These are phyloP conservation scores for Ardeotis arabs DNA, from an alignment of 2,113 vertebrate genomes.

Conservation along the genomic window DNA sequence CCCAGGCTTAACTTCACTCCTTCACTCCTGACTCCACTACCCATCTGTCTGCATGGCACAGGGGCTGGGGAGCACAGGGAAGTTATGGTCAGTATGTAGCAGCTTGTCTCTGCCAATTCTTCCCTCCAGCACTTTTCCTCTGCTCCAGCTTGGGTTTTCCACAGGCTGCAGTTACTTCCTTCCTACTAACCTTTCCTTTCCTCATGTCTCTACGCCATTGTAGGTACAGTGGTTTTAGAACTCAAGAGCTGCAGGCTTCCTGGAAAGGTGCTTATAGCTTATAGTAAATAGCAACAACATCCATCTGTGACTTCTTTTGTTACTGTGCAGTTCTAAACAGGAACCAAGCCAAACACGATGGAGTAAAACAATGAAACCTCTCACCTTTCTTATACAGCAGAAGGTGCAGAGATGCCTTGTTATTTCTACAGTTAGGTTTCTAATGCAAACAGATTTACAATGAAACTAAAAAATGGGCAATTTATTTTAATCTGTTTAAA, in stretches of 20 bases:
- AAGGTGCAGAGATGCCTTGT: not conserved
- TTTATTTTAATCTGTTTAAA: conserved; percentile 11
- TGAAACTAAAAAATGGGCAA: conserved; percentile 16
- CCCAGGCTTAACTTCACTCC: no score
- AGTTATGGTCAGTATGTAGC: not conserved
- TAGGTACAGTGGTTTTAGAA: not conserved
- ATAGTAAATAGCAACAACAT: not conserved
- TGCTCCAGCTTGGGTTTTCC: not conserved
- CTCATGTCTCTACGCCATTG: not conserved
- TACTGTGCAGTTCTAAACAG: not conserved
- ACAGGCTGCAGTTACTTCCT: not conserved
- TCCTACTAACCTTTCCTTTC: not conserved
- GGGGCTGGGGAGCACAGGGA: no score
- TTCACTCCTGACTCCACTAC: no score
- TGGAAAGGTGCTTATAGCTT: not conserved
- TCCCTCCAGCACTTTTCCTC: not conserved
- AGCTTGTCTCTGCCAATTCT: not conserved
- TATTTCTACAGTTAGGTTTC: conserved; percentile 35
- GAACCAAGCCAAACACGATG: conserved; percentile 18
- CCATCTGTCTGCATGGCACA: no score
- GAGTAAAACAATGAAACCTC: conserved; percentile 18
- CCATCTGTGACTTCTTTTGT: not conserved
- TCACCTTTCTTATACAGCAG: not conserved
- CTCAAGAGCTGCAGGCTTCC: not conserved
- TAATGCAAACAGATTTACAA: conserved; percentile 57